Evolutionary conservation across 2,113 vertebrate species (phyloP).

Genomic region (Pycnonotus jocosus): DNA sequence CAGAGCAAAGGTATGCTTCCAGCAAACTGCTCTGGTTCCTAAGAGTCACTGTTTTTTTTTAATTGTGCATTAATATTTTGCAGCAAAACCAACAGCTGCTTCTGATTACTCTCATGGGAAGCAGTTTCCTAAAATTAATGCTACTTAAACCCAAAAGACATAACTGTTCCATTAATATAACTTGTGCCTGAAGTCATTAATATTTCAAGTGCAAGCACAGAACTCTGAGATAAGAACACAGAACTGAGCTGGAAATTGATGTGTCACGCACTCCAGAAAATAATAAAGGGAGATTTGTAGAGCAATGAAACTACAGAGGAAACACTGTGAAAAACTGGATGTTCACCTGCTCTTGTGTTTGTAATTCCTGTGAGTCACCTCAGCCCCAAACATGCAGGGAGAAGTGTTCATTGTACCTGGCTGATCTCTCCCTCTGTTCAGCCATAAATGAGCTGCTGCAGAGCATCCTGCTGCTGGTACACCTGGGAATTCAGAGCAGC

Average conservation of each 20-base stretch:
- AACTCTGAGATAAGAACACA: background rate
- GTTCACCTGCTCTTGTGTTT: background rate
- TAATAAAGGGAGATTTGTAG: background rate
- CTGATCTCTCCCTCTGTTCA: background rate
- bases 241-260: background rate
- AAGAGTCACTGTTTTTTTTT: background rate
- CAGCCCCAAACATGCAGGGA: background rate
- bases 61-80: background rate
- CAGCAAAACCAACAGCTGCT: background rate
- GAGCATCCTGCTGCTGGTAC: background rate
- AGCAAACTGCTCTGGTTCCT: background rate
- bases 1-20: background rate
- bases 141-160: background rate
- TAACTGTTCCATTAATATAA: background rate
- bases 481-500: background rate
- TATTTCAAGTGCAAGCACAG: background rate
- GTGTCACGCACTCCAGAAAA: background rate
- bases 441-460: background rate
- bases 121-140: background rate
- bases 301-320: background rate
- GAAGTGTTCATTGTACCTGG: background rate
- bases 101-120: background rate
- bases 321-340: background rate
- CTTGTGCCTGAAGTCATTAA: background rate
- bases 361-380: background rate